Evolutionary conservation across 2,888 invertebrate species (phyloP), one percentile per base, ranked within the genome.

Genomic region (Brenthis ino): DNA sequence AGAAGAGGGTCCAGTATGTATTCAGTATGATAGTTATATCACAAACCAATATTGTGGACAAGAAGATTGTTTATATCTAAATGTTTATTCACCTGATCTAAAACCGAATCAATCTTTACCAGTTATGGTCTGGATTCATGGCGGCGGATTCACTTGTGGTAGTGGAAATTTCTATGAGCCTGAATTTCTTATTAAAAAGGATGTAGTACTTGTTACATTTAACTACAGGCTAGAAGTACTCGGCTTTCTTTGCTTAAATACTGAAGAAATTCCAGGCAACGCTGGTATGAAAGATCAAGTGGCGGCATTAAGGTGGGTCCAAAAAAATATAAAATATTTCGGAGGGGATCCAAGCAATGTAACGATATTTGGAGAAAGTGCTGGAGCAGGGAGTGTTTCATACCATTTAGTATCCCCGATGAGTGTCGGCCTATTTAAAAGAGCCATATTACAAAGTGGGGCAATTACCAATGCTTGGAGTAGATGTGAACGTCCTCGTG

Each of bases 361-460:
- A 0, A 93, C 92, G 0, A 86, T 93, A 57, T 91, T 91, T 71
- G 93, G 93, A 0, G 87, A 91, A 76, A 93, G 93, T 67, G 87
- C 87, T 20, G 92, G 93, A 14, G 87, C 77, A 0, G 84, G 77
- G 0, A 81, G 85, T 57, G 83, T 85, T 0, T 77, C 80, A 0
- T 87, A 77, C 53, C 92, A 91, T 74, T 75, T 92, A 8, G 71
- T 89, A 28, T 93, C 93, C 2, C 91, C 91, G 0, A 88, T 93
- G 88, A 83, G 84, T 8, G 85, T 84, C 79, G 90, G 87, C 2
- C 78, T 93, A 0, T 92, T 91, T 33, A 83, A 82, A 50, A 84
- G 84, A 72, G 90, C 94, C 1, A 96, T 97, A 55, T 90, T 95
- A 1, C 95, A 96, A 79, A 96, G 96, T 76, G 96, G 96, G 0